A percentile compares a stretch with the other conserved stretches of the same genome.
Conservation (phyloP, 2,888 invertebrate genomes). For the Drosophila meridiana region DNA sequence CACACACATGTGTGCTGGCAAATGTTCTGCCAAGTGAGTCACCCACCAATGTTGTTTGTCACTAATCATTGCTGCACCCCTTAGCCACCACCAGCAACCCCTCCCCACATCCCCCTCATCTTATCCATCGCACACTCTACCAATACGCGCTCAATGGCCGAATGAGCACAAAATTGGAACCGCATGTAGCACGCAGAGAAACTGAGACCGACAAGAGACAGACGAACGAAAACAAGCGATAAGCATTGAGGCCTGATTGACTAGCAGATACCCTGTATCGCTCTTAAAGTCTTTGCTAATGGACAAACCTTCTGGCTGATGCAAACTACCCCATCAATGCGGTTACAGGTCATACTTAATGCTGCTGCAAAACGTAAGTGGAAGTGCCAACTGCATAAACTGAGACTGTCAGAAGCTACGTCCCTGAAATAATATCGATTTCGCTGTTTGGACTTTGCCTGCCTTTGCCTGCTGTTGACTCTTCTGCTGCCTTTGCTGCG, state of each 20-base stretch:
- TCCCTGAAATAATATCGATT: slow-evolving; percentile 80
- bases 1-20: slow-evolving; percentile 26
- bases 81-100: not conserved
- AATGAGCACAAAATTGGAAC: slow-evolving; percentile 72
- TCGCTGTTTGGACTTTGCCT: slow-evolving; percentile 65
- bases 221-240: slow-evolving; percentile 13
- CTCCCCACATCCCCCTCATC: not conserved
- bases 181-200: slow-evolving; percentile 47
- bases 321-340: not conserved
- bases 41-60: slow-evolving; percentile 60
- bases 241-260: not conserved
- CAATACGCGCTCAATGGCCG: slow-evolving; percentile 54
- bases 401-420: slow-evolving; percentile 47
- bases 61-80: slow-evolving; percentile 24
- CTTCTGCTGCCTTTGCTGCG: slow-evolving; percentile 12
- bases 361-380: slow-evolving; percentile 17
- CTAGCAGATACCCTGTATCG: not conserved
- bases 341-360: slow-evolving; percentile 12
- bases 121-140: not conserved
- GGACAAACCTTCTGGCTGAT: not conserved
- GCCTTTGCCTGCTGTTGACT: slow-evolving; percentile 27
- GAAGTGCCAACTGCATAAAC: slow-evolving; percentile 34
- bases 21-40: slow-evolving; percentile 69
- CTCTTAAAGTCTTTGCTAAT: not conserved
- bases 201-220: slow-evolving; percentile 18